Conservation (phyloP, 2,888 invertebrate genomes). For the Halictus quadricinctus region DNA sequence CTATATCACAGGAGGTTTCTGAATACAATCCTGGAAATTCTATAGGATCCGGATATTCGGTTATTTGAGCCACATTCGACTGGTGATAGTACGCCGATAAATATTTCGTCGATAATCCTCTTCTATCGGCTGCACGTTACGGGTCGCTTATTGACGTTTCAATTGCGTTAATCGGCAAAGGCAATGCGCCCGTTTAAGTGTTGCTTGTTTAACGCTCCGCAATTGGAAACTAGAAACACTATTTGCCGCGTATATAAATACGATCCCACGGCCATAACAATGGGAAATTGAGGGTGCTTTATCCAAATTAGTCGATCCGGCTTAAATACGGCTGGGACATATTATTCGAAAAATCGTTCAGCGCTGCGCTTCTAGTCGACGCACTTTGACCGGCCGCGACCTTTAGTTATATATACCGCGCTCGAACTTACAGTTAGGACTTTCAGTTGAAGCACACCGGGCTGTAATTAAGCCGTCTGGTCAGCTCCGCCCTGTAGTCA, state of each 20-base stretch:
- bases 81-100: conserved; percentile 30
- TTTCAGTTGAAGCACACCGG: not conserved
- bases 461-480: conserved; percentile 1
- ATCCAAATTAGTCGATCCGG: not conserved
- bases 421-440: not conserved
- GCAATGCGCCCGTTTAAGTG: not conserved
- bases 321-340: not conserved
- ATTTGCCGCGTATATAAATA: not conserved
- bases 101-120: conserved; percentile 35
- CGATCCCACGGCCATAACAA: not conserved
- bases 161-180: conserved; percentile 22
- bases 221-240: not conserved
- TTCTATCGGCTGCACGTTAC: conserved; percentile 1
- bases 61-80: conserved; percentile 20
- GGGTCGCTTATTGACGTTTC: conserved; percentile 24
- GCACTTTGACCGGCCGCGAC: not conserved
- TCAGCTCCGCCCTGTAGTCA: not conserved
- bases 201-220: not conserved
- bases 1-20: conserved; percentile 27
- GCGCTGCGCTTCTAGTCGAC: not conserved
- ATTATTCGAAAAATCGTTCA: not conserved
- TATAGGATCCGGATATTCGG: conserved; percentile 39
- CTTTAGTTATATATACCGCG: not conserved
- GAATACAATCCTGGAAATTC: conserved; percentile 44
- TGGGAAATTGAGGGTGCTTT: not conserved